Base-by-base conservation (phyloP, 2,113 vertebrate genomes). In the Peromyscus californicus region DNA sequence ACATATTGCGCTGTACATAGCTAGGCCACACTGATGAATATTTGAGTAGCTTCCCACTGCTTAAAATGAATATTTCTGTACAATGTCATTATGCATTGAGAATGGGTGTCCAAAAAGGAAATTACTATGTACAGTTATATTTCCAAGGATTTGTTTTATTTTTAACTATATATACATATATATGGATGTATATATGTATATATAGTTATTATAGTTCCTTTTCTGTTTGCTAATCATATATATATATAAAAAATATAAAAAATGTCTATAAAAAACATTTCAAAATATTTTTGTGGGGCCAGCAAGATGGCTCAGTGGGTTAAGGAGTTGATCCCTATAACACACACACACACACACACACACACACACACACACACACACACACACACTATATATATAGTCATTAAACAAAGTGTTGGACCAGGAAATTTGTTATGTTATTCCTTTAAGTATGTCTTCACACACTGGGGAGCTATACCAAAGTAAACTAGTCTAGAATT, bases 401-500 rank as follows among this genome's bases (percentile, higher is more conserved):
- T 84, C 57, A 29, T 63, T 63, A 61, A 84, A 86, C 65, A 65
- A 4, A 67, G 16, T 36, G 39, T 65, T 61, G 13, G 61, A 48
- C 39, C 84, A 69, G 16, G 36, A 93, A 72, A 54, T 11, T 0
- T 89, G 36, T 12, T n/a, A 21, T 48, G 57, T 63, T 83, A 70
- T 39, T 91, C 45, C 51, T 5, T 65, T 92, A 87, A 69, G 42
- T 61, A 89, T 51, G 45, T 26, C 61, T 94, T 39, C 39, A 75
- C 63, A 78, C 21, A 33, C 29, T 91, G 76, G 65, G 59, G 86
- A 86, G 57, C n/a, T 42, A 45, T 69, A 48, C 57, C 69, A 36
- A 59, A 92, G 74, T 67, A 96, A 91, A 67, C 48, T 67, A 78
- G 61, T 24, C 26, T 63, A 26, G 87, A 96, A 69, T 88, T 33